These are phyloP conservation scores for Ceratosolen solmsi DNA, from an alignment of 1,140 invertebrate species.

Conservation along the genomic window DNA sequence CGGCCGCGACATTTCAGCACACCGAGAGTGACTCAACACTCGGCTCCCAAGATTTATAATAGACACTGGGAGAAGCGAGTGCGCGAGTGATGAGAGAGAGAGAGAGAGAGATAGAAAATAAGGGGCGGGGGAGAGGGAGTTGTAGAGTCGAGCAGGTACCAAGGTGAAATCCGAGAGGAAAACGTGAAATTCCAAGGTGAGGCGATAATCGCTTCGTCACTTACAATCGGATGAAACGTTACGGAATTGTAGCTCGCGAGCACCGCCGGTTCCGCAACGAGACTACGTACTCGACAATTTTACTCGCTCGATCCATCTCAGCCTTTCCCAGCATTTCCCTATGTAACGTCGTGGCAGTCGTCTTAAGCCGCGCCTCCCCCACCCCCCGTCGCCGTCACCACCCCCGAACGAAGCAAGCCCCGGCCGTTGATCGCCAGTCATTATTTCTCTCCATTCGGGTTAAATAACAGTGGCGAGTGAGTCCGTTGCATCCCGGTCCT, in stretches of 20 bases:
- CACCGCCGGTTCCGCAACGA: slow-evolving; percentile 11
- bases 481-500: background rate
- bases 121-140: background rate
- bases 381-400: background rate
- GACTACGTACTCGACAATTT: slow-evolving; percentile 20
- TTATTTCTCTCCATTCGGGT: background rate
- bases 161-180: slow-evolving; percentile 38
- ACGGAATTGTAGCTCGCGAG: slow-evolving; percentile 31
- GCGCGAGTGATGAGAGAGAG: background rate
- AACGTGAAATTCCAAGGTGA: slow-evolving; percentile 48
- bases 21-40: slow-evolving; percentile 17
- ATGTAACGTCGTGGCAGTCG: background rate
- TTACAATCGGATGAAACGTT: slow-evolving; percentile 15
- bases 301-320: background rate
- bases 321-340: background rate
- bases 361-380: background rate
- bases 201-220: background rate
- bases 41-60: slow-evolving; percentile 10
- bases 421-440: too few relatives aligned
- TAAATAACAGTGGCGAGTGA: slow-evolving; percentile 4
- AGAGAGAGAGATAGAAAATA: background rate
- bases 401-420: too few relatives aligned
- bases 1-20: background rate
- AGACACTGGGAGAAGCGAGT: slow-evolving; percentile 15
- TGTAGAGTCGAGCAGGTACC: slow-evolving; percentile 21